Conservation (phyloP, 2,888 invertebrate genomes). For the Yponomeuta plumbellus region DNA sequence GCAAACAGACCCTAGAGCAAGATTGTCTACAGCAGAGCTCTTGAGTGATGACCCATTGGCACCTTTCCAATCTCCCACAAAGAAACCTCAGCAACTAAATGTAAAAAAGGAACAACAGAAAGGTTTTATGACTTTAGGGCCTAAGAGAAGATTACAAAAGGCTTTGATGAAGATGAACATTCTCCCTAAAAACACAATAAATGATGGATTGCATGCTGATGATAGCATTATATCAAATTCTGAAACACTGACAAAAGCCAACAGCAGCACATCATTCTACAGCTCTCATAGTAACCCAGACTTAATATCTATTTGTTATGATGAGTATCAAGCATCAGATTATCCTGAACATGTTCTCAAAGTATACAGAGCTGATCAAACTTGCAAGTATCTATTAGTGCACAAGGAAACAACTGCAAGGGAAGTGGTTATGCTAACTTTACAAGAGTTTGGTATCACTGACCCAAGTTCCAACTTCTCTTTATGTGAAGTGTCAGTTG, state of each 20-base stretch:
- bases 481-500: constrained; percentile 96
- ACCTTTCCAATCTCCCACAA: constrained; percentile 73
- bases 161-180: constrained; percentile 94
- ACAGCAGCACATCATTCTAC: constrained; percentile 76
- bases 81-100: constrained; percentile 73
- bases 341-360: constrained; percentile 98
- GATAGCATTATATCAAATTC: constrained; percentile 79
- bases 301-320: constrained; percentile 87
- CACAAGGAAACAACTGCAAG: constrained; percentile 94
- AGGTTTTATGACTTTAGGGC: constrained; percentile 93
- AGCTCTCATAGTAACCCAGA: constrained; percentile 95
- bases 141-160: constrained; percentile 88
- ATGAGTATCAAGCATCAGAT: constrained; percentile 86
- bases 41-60: constrained; percentile 67
- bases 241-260: constrained; percentile 71
- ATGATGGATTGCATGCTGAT: constrained; percentile 80
- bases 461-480: constrained; percentile 96
- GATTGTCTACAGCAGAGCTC: constrained; percentile 87
- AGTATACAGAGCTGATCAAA: constrained; percentile 96
- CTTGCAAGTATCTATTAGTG: constrained; percentile 97
- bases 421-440: constrained; percentile 96
- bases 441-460: constrained; percentile 96
- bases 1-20: constrained; percentile 81
- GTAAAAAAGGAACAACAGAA: constrained; percentile 81
- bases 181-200: constrained; percentile 87